phyloP scores from a whole-genome alignment of 2,888 invertebrate species.

The Spilosoma lubricipeda region DNA sequence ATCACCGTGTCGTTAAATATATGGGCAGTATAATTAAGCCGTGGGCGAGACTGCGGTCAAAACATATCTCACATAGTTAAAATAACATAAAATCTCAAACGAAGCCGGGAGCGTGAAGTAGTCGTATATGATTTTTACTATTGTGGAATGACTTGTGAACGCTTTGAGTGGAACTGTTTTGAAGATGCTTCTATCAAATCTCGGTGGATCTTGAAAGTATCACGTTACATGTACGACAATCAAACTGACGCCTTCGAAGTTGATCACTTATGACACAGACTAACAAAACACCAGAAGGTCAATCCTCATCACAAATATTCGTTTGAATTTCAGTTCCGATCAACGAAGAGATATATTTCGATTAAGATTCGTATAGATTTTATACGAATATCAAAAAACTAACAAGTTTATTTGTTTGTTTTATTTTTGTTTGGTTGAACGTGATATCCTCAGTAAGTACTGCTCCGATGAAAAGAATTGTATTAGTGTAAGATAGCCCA shows the following conservation, averaged over 20 bases:
- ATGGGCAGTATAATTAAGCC: slow-evolving; percentile 47
- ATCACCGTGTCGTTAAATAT: slow-evolving; percentile 48
- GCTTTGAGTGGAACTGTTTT: slow-evolving; percentile 22
- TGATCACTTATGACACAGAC: not conserved
- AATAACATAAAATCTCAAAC: slow-evolving; percentile 43
- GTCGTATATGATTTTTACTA: slow-evolving; percentile 36
- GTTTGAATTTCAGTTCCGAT: no score
- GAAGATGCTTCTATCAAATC: slow-evolving; percentile 12
- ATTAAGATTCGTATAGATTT: no score
- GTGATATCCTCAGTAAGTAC: no score
- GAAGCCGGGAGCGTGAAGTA: slow-evolving; percentile 40
- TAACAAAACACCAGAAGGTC: not conserved
- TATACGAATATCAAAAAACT: no score
- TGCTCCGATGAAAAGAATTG: no score
- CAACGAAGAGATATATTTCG: no score
- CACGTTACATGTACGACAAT: slow-evolving; percentile 11
- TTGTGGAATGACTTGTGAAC: slow-evolving; percentile 24
- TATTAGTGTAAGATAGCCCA: no score
- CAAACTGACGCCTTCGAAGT: not conserved
- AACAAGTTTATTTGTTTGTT: no score
- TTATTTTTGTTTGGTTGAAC: no score
- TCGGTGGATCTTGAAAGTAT: slow-evolving; percentile 8
- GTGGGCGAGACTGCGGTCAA: slow-evolving; percentile 48
- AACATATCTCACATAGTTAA: slow-evolving; percentile 52
- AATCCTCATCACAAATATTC: no score